Conservation (phyloP, 1,140 invertebrate genomes). For the Brachionus koreanus region DNA sequence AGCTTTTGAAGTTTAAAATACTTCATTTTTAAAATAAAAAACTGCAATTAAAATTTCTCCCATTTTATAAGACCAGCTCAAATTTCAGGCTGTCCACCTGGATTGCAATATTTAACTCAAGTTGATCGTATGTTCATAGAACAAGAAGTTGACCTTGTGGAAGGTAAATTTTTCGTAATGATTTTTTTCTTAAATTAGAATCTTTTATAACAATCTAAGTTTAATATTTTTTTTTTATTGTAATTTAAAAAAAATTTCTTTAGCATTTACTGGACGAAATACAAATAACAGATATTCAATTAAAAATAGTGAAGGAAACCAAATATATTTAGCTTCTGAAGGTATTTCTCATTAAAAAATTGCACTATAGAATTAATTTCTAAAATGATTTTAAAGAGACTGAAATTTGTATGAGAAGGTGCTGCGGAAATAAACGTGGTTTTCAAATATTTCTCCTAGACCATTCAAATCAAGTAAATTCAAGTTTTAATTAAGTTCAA, state of each 20-base stretch:
- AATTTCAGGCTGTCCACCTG: constrained; percentile 73
- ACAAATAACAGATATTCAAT: constrained; percentile 80
- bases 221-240: background rate
- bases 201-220: background rate
- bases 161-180: constrained; percentile 61
- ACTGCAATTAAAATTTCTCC: background rate
- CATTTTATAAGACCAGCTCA: constrained; percentile 63
- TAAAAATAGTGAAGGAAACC: constrained; percentile 69
- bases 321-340: constrained; percentile 77
- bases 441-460: constrained; percentile 83
- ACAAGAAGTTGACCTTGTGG: constrained; percentile 78
- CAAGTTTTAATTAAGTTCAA: background rate
- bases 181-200: no score
- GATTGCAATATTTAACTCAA: constrained; percentile 84
- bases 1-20: no score
- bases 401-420: constrained; percentile 72
- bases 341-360: constrained; percentile 47
- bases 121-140: constrained; percentile 81
- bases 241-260: background rate
- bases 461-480: constrained; percentile 64
- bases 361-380: background rate
- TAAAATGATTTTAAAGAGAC: constrained; percentile 62
- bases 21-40: no score
- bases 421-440: constrained; percentile 70
- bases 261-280: constrained; percentile 74